phyloP scores from a whole-genome alignment of 92 coral and sea anemone species.

The Epizoanthus fatuus region DNA sequence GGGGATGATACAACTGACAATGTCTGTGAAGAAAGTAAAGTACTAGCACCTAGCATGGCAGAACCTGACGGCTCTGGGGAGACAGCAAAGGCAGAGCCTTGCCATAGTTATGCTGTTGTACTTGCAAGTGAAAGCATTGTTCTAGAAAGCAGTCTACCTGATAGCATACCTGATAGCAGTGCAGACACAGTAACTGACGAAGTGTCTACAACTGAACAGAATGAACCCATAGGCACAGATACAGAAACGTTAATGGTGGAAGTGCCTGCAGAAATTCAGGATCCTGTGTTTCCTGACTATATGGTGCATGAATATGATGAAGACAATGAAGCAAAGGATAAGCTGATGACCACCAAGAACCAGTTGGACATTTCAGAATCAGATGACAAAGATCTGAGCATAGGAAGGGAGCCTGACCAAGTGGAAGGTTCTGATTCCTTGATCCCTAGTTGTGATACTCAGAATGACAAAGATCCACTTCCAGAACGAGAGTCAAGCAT shows the following conservation, averaged over 20 bases:
- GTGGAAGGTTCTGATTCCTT: no score
- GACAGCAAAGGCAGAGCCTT: neutral
- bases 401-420: no score
- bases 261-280: neutral
- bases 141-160: neutral
- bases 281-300: neutral
- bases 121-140: neutral
- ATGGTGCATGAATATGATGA: neutral
- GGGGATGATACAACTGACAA: no score
- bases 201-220: neutral
- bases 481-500: no score
- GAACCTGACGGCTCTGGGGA: neutral
- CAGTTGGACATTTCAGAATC: neutral
- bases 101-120: neutral
- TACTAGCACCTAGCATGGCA: neutral
- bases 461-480: no score
- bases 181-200: neutral
- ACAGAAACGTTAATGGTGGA: neutral
- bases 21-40: neutral
- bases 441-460: no score
- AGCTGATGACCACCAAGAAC: neutral
- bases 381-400: neutral
- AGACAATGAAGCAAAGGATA: neutral
- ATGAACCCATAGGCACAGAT: neutral
- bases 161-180: neutral